phyloP scores from a whole-genome alignment of 2,113 vertebrate genomes.

The Cynoglossus semilaevis region DNA sequence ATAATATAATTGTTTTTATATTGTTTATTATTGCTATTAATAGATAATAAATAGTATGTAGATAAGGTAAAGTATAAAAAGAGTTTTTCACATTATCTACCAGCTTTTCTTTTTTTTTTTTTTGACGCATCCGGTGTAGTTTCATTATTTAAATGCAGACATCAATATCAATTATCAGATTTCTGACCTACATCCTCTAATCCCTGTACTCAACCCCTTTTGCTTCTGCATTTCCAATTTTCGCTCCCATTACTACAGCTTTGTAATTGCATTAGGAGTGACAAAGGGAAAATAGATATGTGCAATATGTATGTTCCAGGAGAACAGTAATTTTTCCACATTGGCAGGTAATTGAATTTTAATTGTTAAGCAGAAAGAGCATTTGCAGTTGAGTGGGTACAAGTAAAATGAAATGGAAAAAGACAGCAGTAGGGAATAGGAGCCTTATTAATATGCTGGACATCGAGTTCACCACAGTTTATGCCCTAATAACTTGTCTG shows the following conservation, averaged over 20 bases:
- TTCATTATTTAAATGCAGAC: constrained; percentile 41
- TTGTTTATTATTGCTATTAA: too few relatives aligned
- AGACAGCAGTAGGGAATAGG: background rate
- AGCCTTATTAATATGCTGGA: constrained; percentile 26
- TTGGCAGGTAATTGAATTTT: constrained; percentile 60
- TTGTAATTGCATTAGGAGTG: constrained; percentile 57
- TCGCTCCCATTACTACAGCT: constrained; percentile 45
- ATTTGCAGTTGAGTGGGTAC: constrained; percentile 21
- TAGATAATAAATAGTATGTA: too few relatives aligned
- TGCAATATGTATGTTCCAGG: constrained; percentile 46
- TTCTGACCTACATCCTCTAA: constrained; percentile 30
- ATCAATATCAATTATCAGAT: constrained; percentile 51
- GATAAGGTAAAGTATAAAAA: background rate
- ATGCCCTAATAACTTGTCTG: constrained; percentile 11
- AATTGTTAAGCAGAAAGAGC: constrained; percentile 49
- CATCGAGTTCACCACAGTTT: constrained; percentile 1
- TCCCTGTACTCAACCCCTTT: constrained; percentile 6
- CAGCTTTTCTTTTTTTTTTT: background rate
- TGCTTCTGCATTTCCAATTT: constrained; percentile 43
- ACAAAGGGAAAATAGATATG: constrained; percentile 55
- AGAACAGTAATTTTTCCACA: constrained; percentile 46
- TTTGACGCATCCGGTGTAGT: background rate
- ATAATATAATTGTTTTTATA: too few relatives aligned
- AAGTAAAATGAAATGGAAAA: constrained; percentile 3
- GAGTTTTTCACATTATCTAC: background rate